Percentiles rank a stretch among this genome's conserved stretches.
phyloP scores from a whole-genome alignment of 2,113 vertebrate species.

The Lophotis ruficrista region DNA sequence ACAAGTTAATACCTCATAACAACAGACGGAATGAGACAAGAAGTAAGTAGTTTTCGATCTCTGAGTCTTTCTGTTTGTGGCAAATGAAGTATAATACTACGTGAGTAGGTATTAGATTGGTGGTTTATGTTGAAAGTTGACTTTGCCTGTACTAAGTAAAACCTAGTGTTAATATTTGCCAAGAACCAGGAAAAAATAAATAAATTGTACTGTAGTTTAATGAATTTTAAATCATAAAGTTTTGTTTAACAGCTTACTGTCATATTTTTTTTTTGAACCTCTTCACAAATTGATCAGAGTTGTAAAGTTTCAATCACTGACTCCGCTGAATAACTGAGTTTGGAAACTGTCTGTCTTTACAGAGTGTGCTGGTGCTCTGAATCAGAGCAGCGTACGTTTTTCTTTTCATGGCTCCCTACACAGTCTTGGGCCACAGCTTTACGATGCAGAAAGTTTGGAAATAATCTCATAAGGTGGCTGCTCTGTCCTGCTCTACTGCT shows the following conservation, averaged over 20 bases:
- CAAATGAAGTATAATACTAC: neutral
- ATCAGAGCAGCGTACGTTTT: neutral
- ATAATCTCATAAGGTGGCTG: neutral
- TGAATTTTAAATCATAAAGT: neutral
- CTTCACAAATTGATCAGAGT: neutral
- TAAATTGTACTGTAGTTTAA: neutral
- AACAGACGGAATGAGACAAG: constrained; percentile 81
- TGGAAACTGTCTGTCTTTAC: neutral
- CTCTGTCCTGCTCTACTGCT: neutral
- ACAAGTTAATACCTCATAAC: constrained; percentile 75
- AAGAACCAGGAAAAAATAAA: neutral
- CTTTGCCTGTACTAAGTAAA: neutral
- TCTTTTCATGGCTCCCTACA: neutral
- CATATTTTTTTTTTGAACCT: neutral
- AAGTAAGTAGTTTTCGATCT: constrained; percentile 78
- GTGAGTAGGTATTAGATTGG: neutral
- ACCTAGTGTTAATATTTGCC: neutral
- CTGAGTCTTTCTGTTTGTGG: neutral
- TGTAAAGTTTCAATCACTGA: neutral
- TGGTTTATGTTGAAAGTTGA: neutral
- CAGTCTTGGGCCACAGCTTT: neutral
- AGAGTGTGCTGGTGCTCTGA: neutral
- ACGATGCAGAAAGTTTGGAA: neutral
- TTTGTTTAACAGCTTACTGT: neutral
- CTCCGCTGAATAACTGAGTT: neutral